Evolutionary conservation across 1,140 invertebrate species (phyloP), one percentile per base, ranked within the genome.

Genomic region (Telenomus remus): DNA sequence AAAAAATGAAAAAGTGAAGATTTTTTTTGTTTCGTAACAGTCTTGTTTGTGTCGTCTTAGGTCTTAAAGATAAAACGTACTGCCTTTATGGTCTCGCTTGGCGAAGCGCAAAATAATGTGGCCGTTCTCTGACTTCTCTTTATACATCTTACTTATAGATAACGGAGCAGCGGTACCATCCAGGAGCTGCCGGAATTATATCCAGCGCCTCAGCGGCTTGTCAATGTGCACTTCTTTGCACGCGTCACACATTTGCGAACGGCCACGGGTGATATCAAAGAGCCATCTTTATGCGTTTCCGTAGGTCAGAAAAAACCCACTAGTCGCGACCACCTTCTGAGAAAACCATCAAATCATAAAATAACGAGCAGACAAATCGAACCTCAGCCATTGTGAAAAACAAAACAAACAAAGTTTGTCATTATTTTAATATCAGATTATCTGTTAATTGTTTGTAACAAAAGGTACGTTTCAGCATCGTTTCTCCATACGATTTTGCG

Each of bases 81-180:
- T 53, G 34, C 65, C 66, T 76, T 64, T 75, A 77, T 53, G 78
- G 81, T 83, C 68, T 82, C 80, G 82, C 78, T 84, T 79, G 65
- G 80, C 54, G 69, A 73, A 84, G 79, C 83, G 73, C 82, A 80
- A 85, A 85, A 84, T 80, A 82, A 83, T 79, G 79, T 79, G 76
- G 74, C 79, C 64, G 76, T 80, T 84, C 76, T 74, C 76, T 54
- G 71, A 72, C 61, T 78, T 79, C 78, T 80, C 53, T 78, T 77
- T 68, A 69, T 79, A 77, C 72, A 79, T 83, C 80, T 80, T 56
- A 79, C 68, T 79, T 71, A 27, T 27, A 60, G 46, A 78, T 82
- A 83, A 82, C 81, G 79, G 74, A 69, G 50, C 74, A 81, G 79
- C 77, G 71, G 80, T 77, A 82, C 66, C n/a, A n/a, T n/a, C n/a